Conservation (phyloP, 2,888 invertebrate genomes). For the Lasioglossum lativentre region DNA sequence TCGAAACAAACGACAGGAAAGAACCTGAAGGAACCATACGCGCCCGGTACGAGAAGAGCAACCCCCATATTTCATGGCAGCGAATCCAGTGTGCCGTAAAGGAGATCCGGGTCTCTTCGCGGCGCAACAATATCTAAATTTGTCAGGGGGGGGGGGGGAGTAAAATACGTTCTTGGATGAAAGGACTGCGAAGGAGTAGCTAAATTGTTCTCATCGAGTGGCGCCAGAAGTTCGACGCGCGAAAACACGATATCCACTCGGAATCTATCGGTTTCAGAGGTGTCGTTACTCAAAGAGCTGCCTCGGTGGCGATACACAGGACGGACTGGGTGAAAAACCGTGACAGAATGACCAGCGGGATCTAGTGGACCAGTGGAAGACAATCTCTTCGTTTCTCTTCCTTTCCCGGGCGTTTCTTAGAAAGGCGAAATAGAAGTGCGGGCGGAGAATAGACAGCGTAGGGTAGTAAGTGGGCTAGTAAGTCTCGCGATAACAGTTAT, state of each 20-base stretch:
- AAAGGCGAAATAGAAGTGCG: conserved; percentile 34
- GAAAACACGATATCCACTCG: conserved; percentile 25
- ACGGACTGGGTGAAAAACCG: conserved; percentile 40
- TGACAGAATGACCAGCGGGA: conserved; percentile 59
- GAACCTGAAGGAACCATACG: background rate
- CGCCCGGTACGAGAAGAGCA: background rate
- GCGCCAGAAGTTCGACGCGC: background rate
- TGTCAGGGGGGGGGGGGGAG: background rate
- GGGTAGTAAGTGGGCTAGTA: conserved; percentile 78
- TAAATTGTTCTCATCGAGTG: background rate
- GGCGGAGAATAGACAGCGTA: conserved; percentile 67
- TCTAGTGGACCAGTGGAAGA: conserved; percentile 41
- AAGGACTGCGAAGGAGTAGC: background rate
- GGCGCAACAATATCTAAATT: background rate
- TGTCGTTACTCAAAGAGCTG: conserved; percentile 59
- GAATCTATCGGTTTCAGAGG: conserved; percentile 39
- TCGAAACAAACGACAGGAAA: background rate
- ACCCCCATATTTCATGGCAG: background rate
- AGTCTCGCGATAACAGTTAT: conserved; percentile 78
- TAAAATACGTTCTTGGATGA: background rate
- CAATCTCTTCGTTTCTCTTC: background rate
- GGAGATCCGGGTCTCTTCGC: background rate
- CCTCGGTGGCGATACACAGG: conserved; percentile 56
- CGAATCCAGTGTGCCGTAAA: background rate
- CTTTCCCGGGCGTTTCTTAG: conserved; percentile 45